These are phyloP conservation scores for Teleiodes luculella DNA, from an alignment of 2,888 invertebrate genomes.

Conservation along the genomic window DNA sequence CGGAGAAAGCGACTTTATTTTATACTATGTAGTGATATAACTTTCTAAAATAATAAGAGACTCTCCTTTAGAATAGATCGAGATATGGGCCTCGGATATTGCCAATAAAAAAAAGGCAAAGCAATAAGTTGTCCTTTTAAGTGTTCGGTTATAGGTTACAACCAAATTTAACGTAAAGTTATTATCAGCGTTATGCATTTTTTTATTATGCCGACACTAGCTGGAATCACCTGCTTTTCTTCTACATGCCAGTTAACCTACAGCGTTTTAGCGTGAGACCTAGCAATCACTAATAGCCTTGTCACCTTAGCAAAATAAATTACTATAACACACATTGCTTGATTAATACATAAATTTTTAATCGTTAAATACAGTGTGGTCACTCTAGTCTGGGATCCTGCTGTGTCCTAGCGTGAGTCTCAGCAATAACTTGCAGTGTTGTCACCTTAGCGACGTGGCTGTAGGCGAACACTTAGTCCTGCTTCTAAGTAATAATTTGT, in stretches of 20 bases:
- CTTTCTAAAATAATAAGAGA: too few relatives aligned
- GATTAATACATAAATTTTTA: not conserved
- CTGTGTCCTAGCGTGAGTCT: not conserved
- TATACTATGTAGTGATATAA: too few relatives aligned
- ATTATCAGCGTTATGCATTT: too few relatives aligned
- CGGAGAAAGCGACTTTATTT: too few relatives aligned
- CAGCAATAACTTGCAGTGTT: not conserved
- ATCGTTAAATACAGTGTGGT: not conserved
- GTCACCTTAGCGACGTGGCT: constrained; percentile 1
- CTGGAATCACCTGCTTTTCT: too few relatives aligned
- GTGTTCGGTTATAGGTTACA: too few relatives aligned
- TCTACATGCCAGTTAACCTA: not conserved
- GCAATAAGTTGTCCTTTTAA: too few relatives aligned
- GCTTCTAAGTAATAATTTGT: constrained; percentile 2
- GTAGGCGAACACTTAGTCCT: not conserved
- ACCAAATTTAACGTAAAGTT: too few relatives aligned
- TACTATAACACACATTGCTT: not conserved
- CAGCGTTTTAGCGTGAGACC: not conserved
- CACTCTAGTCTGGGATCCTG: not conserved
- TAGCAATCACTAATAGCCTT: not conserved
- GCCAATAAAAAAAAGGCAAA: too few relatives aligned
- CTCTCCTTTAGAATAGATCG: too few relatives aligned
- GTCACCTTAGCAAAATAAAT: constrained; percentile 4
- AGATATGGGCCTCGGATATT: too few relatives aligned
- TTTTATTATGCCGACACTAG: too few relatives aligned